These are phyloP conservation scores for Ophion obscuratus DNA, from an alignment of 2,888 invertebrate genomes.

Conservation along the genomic window DNA sequence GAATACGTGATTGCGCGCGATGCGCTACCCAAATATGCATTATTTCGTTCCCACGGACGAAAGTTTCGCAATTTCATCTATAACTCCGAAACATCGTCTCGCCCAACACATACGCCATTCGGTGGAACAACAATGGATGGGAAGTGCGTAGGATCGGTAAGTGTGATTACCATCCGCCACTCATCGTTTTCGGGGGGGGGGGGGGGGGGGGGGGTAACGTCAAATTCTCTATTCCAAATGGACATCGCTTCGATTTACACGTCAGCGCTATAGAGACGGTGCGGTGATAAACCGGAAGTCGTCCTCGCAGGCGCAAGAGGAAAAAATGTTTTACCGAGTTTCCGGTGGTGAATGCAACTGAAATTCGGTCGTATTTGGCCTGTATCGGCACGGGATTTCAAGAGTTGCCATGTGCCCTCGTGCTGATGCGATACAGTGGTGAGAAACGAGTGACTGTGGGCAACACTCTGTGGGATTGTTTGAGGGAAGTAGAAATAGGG, in stretches of 20 bases:
- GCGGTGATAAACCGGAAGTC: not conserved
- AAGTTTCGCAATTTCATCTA: constrained; percentile 36
- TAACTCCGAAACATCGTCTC: not conserved
- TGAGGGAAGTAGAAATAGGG: not conserved
- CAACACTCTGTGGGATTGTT: not conserved
- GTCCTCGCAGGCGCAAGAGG: not conserved
- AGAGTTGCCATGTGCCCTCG: not conserved
- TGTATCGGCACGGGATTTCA: not conserved
- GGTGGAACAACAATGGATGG: constrained; percentile 32
- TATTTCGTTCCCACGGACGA: constrained; percentile 56
- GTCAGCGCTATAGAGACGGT: not conserved
- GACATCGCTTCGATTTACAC: not conserved
- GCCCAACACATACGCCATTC: constrained; percentile 44
- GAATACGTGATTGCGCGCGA: constrained; percentile 10
- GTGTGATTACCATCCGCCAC: not conserved
- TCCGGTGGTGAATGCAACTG: not conserved
- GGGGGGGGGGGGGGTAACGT: not conserved
- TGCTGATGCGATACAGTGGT: not conserved
- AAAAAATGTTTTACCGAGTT: constrained; percentile 13
- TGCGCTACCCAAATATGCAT: constrained; percentile 58
- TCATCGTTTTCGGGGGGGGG: not conserved
- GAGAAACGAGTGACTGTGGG: not conserved
- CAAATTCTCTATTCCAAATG: not conserved
- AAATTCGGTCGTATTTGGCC: not conserved
- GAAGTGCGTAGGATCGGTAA: constrained; percentile 40